Percentiles rank a stretch among this genome's conserved stretches.
phyloP scores from a whole-genome alignment of 2,888 invertebrate genomes.

The Ochlodes sylvanus region DNA sequence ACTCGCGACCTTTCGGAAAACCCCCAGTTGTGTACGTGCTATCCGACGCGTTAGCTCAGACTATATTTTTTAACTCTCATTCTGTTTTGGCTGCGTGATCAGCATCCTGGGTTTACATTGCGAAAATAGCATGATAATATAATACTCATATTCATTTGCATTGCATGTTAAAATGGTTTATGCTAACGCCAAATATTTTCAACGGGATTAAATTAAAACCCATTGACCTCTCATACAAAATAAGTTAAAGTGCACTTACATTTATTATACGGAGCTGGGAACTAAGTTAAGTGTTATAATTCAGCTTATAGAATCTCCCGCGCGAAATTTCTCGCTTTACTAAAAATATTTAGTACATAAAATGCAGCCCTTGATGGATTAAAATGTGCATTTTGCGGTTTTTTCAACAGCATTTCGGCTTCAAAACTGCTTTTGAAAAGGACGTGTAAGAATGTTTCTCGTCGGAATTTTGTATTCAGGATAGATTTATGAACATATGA shows the following conservation, averaged over 20 bases:
- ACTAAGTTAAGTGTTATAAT: constrained; percentile 26
- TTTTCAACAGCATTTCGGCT: constrained; percentile 13
- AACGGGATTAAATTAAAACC: constrained; percentile 11
- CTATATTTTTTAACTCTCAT: too few species aligned
- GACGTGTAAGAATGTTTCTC: constrained; percentile 11
- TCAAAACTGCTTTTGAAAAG: constrained; percentile 1
- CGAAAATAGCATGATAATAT: too few species aligned
- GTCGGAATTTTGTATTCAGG: background rate
- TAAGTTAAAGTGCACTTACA: constrained; percentile 11
- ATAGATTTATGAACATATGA: too few species aligned
- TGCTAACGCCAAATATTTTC: constrained; percentile 8
- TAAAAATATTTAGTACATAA: constrained; percentile 21
- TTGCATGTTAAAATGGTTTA: constrained; percentile 9
- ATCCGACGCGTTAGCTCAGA: too few species aligned
- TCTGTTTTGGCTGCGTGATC: too few species aligned
- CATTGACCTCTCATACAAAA: constrained; percentile 17
- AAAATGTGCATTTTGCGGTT: constrained; percentile 27
- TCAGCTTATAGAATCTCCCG: constrained; percentile 27
- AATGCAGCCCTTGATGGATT: constrained; percentile 22
- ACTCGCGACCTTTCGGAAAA: too few species aligned
- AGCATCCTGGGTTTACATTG: too few species aligned
- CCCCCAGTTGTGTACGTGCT: too few species aligned
- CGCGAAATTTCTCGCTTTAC: constrained; percentile 18
- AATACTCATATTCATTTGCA: too few species aligned
- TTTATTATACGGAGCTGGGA: constrained; percentile 14